phyloP scores from a whole-genome alignment of 2,113 vertebrate species.

The Myotis lucifugus region DNA sequence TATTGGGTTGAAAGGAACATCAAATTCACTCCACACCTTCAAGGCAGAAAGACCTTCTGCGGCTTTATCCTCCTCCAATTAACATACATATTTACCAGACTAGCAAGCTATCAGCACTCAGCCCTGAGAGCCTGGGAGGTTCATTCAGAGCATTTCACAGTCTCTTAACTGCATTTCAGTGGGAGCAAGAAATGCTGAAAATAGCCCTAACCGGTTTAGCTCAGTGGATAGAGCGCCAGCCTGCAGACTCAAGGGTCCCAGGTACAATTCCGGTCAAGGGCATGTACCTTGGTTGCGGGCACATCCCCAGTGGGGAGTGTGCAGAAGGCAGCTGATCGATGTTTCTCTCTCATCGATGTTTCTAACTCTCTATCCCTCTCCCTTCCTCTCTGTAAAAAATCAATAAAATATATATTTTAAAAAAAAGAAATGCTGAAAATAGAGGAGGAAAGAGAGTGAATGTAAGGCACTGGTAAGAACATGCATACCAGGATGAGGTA shows the following conservation, averaged over 20 bases:
- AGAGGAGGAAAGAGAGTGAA: background rate
- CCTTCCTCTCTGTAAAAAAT: no score
- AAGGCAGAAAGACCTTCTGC: background rate
- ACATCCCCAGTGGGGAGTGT: no score
- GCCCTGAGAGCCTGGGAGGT: background rate
- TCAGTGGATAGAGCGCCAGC: no score
- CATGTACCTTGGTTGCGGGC: no score
- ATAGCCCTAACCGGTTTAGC: background rate
- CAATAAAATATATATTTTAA: no score
- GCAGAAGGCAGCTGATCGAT: no score
- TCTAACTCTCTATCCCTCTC: no score
- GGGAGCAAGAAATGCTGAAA: background rate
- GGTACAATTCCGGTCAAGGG: no score
- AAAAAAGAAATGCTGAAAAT: background rate
- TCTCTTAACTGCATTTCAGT: background rate
- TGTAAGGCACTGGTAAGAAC: background rate
- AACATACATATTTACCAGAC: background rate
- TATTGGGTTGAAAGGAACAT: background rate
- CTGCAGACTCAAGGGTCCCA: no score
- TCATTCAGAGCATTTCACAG: background rate
- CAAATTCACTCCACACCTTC: background rate
- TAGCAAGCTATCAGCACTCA: background rate
- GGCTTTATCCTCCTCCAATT: background rate
- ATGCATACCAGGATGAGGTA: background rate
- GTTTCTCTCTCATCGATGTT: no score